Base-by-base conservation (phyloP, 2,888 invertebrate genomes). In the Tenthredo notha region DNA sequence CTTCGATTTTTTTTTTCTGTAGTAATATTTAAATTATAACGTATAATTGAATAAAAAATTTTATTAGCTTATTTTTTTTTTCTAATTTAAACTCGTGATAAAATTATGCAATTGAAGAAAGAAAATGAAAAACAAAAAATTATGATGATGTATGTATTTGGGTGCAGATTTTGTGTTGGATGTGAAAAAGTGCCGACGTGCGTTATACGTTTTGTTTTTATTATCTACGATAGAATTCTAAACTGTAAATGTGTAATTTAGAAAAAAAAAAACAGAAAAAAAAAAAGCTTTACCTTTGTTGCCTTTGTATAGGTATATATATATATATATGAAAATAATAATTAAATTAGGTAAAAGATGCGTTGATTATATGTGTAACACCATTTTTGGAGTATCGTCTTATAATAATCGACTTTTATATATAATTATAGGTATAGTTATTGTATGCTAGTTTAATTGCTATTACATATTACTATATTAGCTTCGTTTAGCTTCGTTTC, bases 241-340 rank as follows among this genome's bases (percentile, higher is more conserved):
- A 65, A 61, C 29, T 83, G 50, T 50, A 12, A n/a, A 70, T 70
- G 67, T 67, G 67, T 67, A 83, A 83, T 67, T 43, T 67, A 43
- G 25, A 74, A 74, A 37, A 33, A 33, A 33, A 33, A 33, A 33
- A 33, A 33, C 29, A 33, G 84, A 37, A 33, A 33, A 33, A 33
- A 33, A 33, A 33, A 33, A 1, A 33, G 84, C 85, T 87, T 87
- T 85, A 88, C 87, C 87, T 87, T 87, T 87, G 88, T 88, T 88
- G 88, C 87, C 88, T 88, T 88, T 80, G 65, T 75, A 85, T 84
- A 61, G 50, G 7, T 54, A 54, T 54, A 18, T 72, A 37, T 33
- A n/a, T n/a, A n/a, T n/a, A n/a, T 7, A 37, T 37, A 67, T 80
- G 40, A 80, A 15, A 85, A 85, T 85, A 85, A 86, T 85, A 85